Evolutionary conservation across 2,797 vertebrate species (phyloP), one percentile per base, ranked within the genome.

Genomic region (Vireo griseus): DNA sequence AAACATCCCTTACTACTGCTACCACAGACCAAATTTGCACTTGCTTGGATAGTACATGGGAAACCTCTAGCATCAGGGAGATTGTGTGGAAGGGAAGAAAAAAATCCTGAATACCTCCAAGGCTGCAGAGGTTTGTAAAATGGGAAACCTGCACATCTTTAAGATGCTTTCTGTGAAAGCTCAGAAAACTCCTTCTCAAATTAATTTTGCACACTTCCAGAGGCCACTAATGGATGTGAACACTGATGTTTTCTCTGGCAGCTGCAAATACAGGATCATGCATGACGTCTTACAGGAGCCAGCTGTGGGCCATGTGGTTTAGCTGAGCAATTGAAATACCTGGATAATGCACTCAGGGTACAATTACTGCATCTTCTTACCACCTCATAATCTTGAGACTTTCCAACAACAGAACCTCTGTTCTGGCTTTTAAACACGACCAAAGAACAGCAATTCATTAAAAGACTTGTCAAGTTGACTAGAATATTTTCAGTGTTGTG

Each of bases 241-340:
- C 33, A 22, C 44, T 35, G 35, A 44, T 87, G 69, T 94, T 96
- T 96, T 88, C 79, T 95, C 83, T 95, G 93, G 82, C 95, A 91
- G 24, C 21, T 33, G 31, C 8, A 35, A 83, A 65, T 1, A 79
- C 25, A 42, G n/a, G 47, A 35, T 76, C 62, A 22, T 19, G 58
- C 42, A 52, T 13, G 42, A 83, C 75, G 28, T 52, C 47, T 81
- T 66, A 62, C 47, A 84, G 80, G 51, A 93, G 37, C 58, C 10
- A 0, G 52, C 55, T 86, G 51, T 0, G 0, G 76, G 58, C 76
- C 66, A 18, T 75, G 62, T 86, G 86, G 63, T 78, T 85, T 48
- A 42, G 86, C 66, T 69, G 47, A 81, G 86, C 81, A 59, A 81
- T 81, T 78, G 78, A 92, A 96, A 95, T 87, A 88, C 62, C 77